Evolutionary conservation across 2,888 invertebrate species (phyloP).

Genomic region (Mylabris sibirica): DNA sequence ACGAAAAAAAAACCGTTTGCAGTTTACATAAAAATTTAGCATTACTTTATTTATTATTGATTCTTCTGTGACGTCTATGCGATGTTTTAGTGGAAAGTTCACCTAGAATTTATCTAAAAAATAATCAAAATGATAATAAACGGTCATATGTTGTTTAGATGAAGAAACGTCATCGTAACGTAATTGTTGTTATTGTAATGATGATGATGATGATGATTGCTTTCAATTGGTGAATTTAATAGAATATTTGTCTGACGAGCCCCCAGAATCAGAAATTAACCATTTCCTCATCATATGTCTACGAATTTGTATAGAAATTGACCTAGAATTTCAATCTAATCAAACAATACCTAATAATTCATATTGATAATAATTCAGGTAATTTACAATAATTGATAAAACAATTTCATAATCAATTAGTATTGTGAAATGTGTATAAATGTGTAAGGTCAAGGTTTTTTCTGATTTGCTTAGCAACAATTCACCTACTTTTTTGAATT

Average conservation of each 20-base stretch:
- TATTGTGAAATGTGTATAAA: too few relatives aligned
- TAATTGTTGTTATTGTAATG: background rate
- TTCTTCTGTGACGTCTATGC: background rate
- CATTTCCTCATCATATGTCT: slow-evolving; percentile 13
- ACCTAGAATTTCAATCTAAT: too few relatives aligned
- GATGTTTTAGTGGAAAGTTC: background rate
- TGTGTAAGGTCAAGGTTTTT: too few relatives aligned
- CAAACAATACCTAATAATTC: too few relatives aligned
- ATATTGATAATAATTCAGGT: too few relatives aligned
- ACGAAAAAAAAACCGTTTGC: background rate
- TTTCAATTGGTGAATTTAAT: background rate
- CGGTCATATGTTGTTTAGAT: background rate
- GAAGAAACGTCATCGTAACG: background rate
- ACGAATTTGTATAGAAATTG: too few relatives aligned
- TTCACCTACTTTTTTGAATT: too few relatives aligned
- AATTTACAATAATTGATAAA: slow-evolving; percentile 4
- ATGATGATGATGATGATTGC: background rate
- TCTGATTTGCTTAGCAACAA: too few relatives aligned
- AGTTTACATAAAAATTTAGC: background rate
- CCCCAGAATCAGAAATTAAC: slow-evolving; percentile 28
- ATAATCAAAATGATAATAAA: background rate
- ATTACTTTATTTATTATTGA: too few relatives aligned
- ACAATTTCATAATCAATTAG: too few relatives aligned
- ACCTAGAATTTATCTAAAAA: background rate
- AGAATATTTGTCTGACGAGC: slow-evolving; percentile 21